Evolutionary conservation across 2,888 invertebrate species (phyloP).

Genomic region (Chironomus tentans): DNA sequence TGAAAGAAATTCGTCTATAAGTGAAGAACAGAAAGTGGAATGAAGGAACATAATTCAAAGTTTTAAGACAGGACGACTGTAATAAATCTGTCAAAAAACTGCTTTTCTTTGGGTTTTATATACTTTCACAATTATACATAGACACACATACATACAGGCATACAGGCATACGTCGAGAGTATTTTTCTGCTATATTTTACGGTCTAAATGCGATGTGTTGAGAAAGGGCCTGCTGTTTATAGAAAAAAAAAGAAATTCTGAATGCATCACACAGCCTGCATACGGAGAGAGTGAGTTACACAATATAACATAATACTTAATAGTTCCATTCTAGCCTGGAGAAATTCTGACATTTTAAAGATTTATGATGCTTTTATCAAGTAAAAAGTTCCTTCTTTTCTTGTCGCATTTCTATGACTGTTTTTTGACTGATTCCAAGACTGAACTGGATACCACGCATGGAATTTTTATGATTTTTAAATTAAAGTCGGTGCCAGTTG

Average conservation of each 20-base stretch:
- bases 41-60: slow-evolving; percentile 21
- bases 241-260: not conserved
- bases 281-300: slow-evolving; percentile 9
- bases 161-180: not conserved
- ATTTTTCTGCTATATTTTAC: too few relatives aligned
- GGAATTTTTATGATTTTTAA: not conserved
- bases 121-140: slow-evolving; percentile 6
- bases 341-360: not conserved
- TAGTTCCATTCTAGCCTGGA: not conserved
- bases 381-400: not conserved
- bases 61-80: slow-evolving; percentile 24
- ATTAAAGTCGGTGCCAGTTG: not conserved
- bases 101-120: slow-evolving; percentile 16
- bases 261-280: slow-evolving; percentile 6
- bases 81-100: slow-evolving; percentile 25
- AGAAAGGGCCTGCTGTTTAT: slow-evolving; percentile 23
- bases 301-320: slow-evolving; percentile 14
- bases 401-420: not conserved
- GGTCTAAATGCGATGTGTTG: slow-evolving; percentile 4
- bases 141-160: too few relatives aligned
- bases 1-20: slow-evolving; percentile 18
- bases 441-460: not conserved
- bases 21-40: slow-evolving; percentile 11
- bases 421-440: not conserved
- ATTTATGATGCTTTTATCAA: slow-evolving; percentile 23